Conservation (phyloP, 1,140 invertebrate genomes). For the Heliconius nattereri region DNA sequence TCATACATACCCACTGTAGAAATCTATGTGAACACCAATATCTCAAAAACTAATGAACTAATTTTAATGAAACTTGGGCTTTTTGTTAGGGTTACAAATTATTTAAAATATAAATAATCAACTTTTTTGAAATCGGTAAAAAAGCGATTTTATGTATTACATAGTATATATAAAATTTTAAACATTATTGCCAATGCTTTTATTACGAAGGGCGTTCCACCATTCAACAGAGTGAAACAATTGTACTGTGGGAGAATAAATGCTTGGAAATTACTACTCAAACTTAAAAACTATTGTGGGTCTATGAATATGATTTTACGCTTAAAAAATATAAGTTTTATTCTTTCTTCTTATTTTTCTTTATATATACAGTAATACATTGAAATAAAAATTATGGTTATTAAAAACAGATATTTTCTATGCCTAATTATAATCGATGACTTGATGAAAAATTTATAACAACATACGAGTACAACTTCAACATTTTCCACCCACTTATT, state of each 20-base stretch:
- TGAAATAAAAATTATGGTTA: no score
- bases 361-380: not conserved
- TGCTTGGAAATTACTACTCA: conserved; percentile 14
- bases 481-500: no score
- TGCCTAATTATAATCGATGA: no score
- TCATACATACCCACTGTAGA: no score
- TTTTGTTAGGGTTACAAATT: no score
- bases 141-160: not conserved
- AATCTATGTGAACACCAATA: no score
- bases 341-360: not conserved
- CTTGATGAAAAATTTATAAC: no score
- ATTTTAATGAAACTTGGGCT: no score
- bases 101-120: no score
- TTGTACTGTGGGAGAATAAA: conserved; percentile 10
- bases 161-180: not conserved
- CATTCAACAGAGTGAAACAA: conserved; percentile 5
- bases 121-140: not conserved
- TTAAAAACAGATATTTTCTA: no score
- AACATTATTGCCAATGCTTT: conserved; percentile 10
- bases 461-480: no score
- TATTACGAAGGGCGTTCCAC: conserved; percentile 12
- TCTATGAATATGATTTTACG: conserved; percentile 3
- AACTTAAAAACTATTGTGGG: conserved; percentile 5
- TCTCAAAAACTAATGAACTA: no score
- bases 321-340: not conserved